Percentiles rank a stretch among this genome's conserved stretches.
These are phyloP conservation scores for Drosophila orena DNA, from an alignment of 1,140 invertebrate genomes.

Conservation along the genomic window DNA sequence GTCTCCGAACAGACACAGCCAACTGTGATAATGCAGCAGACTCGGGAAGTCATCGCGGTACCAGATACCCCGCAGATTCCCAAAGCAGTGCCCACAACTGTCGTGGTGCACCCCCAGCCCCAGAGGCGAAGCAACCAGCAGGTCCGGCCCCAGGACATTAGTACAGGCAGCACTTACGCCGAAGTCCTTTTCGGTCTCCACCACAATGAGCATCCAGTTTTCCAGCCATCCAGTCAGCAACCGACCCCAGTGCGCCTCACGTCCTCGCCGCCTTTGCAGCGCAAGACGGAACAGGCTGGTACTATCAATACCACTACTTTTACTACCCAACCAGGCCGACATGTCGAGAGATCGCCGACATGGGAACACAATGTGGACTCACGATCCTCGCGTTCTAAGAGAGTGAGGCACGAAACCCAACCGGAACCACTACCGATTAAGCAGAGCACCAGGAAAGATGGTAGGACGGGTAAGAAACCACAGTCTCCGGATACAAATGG, in stretches of 20 bases:
- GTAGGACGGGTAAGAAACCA: slow-evolving; percentile 46
- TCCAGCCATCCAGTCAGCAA: slow-evolving; percentile 87
- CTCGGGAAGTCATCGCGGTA: slow-evolving; percentile 24
- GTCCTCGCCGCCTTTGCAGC: slow-evolving; percentile 49
- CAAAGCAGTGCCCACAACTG: slow-evolving; percentile 2
- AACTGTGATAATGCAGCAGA: slow-evolving; percentile 65
- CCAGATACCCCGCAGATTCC: slow-evolving; percentile 7
- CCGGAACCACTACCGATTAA: slow-evolving; percentile 70
- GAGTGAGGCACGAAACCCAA: slow-evolving; percentile 56
- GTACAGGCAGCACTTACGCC: slow-evolving; percentile 75
- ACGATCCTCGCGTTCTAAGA: slow-evolving; percentile 53
- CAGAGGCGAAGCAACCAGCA: slow-evolving; percentile 41
- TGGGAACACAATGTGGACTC: slow-evolving; percentile 67
- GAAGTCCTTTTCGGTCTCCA: slow-evolving; percentile 81
- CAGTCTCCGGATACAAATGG: slow-evolving; percentile 59
- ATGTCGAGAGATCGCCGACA: slow-evolving; percentile 70
- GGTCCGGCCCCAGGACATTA: slow-evolving; percentile 55
- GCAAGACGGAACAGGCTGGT: slow-evolving; percentile 41
- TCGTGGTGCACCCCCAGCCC: slow-evolving; percentile 49
- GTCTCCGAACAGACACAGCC: slow-evolving; percentile 48
- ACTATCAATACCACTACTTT: slow-evolving; percentile 38
- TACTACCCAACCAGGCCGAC: slow-evolving; percentile 41
- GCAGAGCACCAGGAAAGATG: slow-evolving; percentile 58
- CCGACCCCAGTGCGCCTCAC: slow-evolving; percentile 81
- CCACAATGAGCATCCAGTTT: slow-evolving; percentile 68